Base-by-base conservation (phyloP, 2,113 vertebrate genomes). In the Mormyrus lacerda region DNA sequence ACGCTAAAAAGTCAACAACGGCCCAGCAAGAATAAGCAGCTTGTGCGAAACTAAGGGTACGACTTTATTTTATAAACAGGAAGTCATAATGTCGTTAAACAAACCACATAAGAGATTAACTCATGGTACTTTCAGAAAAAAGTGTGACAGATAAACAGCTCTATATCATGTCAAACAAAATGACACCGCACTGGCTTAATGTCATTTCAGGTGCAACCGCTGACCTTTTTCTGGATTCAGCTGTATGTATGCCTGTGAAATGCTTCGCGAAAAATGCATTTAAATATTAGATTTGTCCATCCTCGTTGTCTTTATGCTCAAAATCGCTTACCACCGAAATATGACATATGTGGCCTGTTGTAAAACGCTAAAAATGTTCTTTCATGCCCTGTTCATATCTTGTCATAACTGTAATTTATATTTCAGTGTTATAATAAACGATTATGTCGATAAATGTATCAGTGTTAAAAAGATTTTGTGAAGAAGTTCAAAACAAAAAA, bases 1-100 rank as follows among this genome's bases (percentile, higher is more conserved):
- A 3, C 65, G 2, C 7, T 2, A 39, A 17, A 35, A 76, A 5
- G 31, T 39, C 13, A 87, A 53, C 39, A 87, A 39, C 50, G 4
- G 53, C 27, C 61, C 61, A 87, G 17, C 42, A 47, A 69, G 53
- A 42, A 58, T n/a, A 87, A 50, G 13, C 42, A 45, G 15, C 44
- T 31, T 31, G 0, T 88, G 44, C 44, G 42, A 73, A 8, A n/a
- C 39, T 88, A 88, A 76, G 24, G 13, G 39, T 15, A 65, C n/a
- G 10, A 21, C 76, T 69, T 27, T 35, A 51, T 85, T 55, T 55
- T 9, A 58, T n/a, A 84, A 85, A 89, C 88, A 89, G 88, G 88
- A 89, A 84, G 88, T 9, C 13, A n/a, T 10, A 8, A 50, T 55
- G 73, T 58, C 39, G 42, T 45, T 21, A n/a, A 5, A 58, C 19